Base-by-base conservation (phyloP, 2,888 invertebrate genomes). In the Leuctra nigra region DNA sequence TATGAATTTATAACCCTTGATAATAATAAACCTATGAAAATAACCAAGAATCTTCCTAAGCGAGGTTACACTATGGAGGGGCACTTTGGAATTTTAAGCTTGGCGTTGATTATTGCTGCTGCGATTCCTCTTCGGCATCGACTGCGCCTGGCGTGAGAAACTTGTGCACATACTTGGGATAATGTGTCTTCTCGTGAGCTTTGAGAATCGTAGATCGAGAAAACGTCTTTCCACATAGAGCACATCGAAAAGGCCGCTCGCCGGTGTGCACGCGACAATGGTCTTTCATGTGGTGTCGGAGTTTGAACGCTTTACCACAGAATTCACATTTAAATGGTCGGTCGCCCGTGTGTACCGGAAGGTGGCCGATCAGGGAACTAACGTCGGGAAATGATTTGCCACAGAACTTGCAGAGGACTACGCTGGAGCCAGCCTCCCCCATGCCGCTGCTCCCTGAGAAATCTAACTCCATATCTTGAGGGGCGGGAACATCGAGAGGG, bases 271-370 rank as follows among this genome's bases (percentile, higher is more conserved):
- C 91, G 69, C 91, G 84, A 77, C 91, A 91, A 72, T 92, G 92
- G 77, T 92, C 91, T 76, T 92, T 92, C 91, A 92, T 91, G 77
- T 92, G 91, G 73, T 92, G 91, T 62, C 91, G 81, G 69, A 92
- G 77, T 73, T 92, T 92, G 79, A 92, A 92, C 66, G 91, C 91
- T 76, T 92, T 92, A 63, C 91, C 91, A 75, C 92, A 92, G 77
- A 91, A 92, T 74, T 92, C 91, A 78, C 91, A 92, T 76, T 91
- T 91, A 75, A 91, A 92, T 59, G 91, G 91, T 69, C 91, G 78
- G 70, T 92, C 91, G 64, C 91, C 91, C 58, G 91, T 91, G 73
- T 92, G 92, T 63, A 87, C 89, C 60, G 91, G 91, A 70, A 91
- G 78, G 73, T 91, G 91, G 64, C 87, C 83, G 72, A 91, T 91